These are phyloP conservation scores for Manis pentadactyla DNA, from an alignment of 2,797 vertebrate genomes.

Conservation along the genomic window DNA sequence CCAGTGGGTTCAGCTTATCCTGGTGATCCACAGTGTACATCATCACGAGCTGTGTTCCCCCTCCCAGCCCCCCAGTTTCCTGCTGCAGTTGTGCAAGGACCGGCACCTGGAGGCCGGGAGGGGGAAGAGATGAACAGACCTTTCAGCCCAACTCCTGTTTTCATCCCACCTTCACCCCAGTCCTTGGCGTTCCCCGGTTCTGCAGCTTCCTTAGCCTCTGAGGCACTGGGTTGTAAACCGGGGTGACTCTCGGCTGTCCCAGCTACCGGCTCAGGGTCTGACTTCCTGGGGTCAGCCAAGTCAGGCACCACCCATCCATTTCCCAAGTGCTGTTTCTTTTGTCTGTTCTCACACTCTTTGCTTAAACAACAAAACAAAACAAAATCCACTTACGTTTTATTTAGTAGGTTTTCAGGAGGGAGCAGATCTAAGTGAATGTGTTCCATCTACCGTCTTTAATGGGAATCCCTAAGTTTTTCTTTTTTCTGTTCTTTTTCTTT, in stretches of 20 bases:
- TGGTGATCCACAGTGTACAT: background rate
- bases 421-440: background rate
- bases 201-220: background rate
- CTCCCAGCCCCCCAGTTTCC: background rate
- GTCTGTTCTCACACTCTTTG: background rate
- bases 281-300: background rate
- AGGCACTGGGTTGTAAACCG: background rate
- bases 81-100: background rate
- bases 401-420: background rate
- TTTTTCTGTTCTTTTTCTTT: background rate
- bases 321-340: background rate
- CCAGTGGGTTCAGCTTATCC: background rate
- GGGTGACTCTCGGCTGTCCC: background rate
- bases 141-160: background rate
- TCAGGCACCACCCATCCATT: background rate
- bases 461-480: background rate
- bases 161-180: background rate
- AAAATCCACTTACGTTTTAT: background rate
- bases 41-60: background rate
- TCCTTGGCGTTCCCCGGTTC: background rate
- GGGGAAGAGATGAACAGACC: background rate
- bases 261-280: background rate
- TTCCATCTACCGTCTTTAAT: background rate
- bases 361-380: background rate
- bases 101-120: background rate